Evolutionary conservation across 2,888 invertebrate genomes (phyloP), one percentile per base, ranked within the genome.

Genomic region (Adineta ricciae): DNA sequence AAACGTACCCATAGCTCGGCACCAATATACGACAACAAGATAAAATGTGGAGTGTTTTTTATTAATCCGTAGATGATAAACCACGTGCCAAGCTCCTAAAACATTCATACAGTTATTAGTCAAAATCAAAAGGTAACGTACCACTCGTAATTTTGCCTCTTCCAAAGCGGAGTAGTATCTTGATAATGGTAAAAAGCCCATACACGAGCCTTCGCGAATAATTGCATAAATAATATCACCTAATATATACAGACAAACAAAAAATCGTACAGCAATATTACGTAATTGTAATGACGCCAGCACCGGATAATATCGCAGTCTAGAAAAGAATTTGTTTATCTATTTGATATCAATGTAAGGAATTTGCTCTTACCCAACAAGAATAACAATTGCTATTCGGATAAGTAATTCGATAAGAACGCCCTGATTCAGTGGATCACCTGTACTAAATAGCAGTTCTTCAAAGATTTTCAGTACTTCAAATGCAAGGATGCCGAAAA

Each of bases 381-480:
- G 41, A 16, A 82, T 11, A 16, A 82, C 41, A 82, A 8, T n/a
- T 8, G 41, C 82, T 38, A 82, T 46, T 27, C 9, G 1, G 11
- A 2, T 2, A 41, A 46, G 3, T 46, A 82, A 1, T 2, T 82
- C 82, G 16, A 38, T n/a, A 27, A 82, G 41, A 41, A 82, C 46
- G 41, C 82, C 82, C 11, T 46, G 38, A 19, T 38, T 3, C 38
- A 21, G n/a, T 24, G 82, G 21, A 11, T 21, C 24, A 41, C 11
- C n/a, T 82, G 82, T 41, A 24, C 46, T 41, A 46, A 82, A 82
- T n/a, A 41, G 1, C 9, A 82, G 1, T 82, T 82, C 82, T 82
- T 82, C 82, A 82, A 82, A 82, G 3, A 82, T 41, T 32, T 82
- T 82, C 16, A 82, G n/a, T 46, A 82, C 82, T 82, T 82, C 82